Evolutionary conservation across 30 jellyfish, hydroid and myxozoan species (phyloP), one percentile per base, ranked within the genome.

Genomic region (Turritopsis rubra): DNA sequence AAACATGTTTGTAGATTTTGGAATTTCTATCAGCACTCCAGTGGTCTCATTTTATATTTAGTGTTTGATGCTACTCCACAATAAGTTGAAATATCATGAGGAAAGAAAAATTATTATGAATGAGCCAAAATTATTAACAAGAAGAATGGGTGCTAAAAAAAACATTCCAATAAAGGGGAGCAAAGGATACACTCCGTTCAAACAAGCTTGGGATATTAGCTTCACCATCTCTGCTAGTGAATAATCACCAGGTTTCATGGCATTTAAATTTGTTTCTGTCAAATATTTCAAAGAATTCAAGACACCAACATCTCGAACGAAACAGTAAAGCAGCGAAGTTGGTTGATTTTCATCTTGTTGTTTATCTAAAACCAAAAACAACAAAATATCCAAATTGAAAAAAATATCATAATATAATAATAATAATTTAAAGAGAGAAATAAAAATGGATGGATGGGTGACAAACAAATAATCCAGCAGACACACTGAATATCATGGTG

Each of bases 141-240:
- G n/a, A n/a, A n/a, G n/a, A n/a, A n/a, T n/a, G n/a, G n/a, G n/a
- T n/a, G n/a, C n/a, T n/a, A n/a, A n/a, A n/a, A n/a, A n/a, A n/a
- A n/a, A n/a, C n/a, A n/a, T n/a, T n/a, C n/a, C n/a, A 75, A 0
- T 7, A 18, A 22, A 8, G 27, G 26, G 1, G 21, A 21, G 65
- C 54, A 70, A 86, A 86, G 83, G 95, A 86, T 86, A 86, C 95
- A 79, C 30, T 1, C 68, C 66, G 28, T 87, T 72, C 78, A 86
- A 77, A 18, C 75, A 31, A 79, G 74, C n/a, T 30, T 81, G 83
- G 24, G 88, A 28, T 13, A 86, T 86, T 28, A 81, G 66, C 52
- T 80, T 81, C 68, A 75, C 52, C 30, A 78, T 81, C 53, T 79
- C 82, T 18, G 18, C 70, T 89, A 85, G 75, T 27, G 77, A 68